Evolutionary conservation across 2,888 invertebrate genomes (phyloP), one percentile per base, ranked within the genome.

Genomic region (Drepanosiphum platanoidis): DNA sequence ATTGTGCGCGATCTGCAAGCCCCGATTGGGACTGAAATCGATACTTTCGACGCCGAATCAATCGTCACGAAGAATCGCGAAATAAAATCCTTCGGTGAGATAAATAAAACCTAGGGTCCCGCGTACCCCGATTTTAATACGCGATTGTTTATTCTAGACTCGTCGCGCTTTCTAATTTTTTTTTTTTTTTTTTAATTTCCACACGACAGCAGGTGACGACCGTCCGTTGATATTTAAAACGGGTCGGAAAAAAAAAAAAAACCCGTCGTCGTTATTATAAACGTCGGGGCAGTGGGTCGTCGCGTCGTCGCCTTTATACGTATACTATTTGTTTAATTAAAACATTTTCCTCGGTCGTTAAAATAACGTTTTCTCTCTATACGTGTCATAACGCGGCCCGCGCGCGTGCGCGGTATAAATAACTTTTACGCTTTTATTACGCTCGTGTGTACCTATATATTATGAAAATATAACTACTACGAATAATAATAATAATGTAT

Each of bases 251-350:
- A n/a, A 78, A 78, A n/a, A n/a, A n/a, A n/a, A n/a, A n/a, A n/a
- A n/a, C n/a, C n/a, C n/a, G n/a, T n/a, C n/a, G n/a, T n/a, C 42
- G 61, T 39, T 30, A 39, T 77, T 77, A 64, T 39, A 71, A 72
- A 46, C 18, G 30, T 42, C 42, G 9, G n/a, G n/a, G 1, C 52
- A 52, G 30, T 72, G 36, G 72, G n/a, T n/a, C n/a, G n/a, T n/a
- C n/a, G n/a, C n/a, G n/a, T n/a, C n/a, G n/a, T n/a, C 18, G 30
- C 30, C 42, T 72, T 72, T 72, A 30, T 30, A 13, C 42, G 22
- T 39, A 42, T 30, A 64, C 5, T 22, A 52, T 39, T 42, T 39
- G 64, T 78, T 64, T 64, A 39, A 78, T 78, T 64, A 78, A 78
- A 78, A 64, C 30, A 64, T 77, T 77, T 61, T 39, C 61, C 18